Conservation (phyloP, 2,113 vertebrate species). For the Colistium nudipinnis region DNA sequence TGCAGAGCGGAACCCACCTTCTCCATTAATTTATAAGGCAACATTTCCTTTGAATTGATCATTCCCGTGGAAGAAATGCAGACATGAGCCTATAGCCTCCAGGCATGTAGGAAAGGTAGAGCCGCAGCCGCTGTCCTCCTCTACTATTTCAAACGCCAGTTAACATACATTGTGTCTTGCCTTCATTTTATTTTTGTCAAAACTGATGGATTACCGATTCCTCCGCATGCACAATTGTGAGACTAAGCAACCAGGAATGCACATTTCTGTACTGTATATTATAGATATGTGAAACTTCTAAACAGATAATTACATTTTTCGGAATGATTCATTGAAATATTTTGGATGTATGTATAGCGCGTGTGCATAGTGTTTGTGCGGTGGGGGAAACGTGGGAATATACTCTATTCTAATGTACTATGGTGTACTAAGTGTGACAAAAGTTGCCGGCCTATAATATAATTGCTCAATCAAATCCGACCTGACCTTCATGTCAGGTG, state of each 20-base stretch:
- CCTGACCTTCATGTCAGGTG: constrained; percentile 69
- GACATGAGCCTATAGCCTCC: constrained; percentile 36
- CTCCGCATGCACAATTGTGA: no score
- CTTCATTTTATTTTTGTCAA: constrained; percentile 40
- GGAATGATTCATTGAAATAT: no score
- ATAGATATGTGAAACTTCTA: no score
- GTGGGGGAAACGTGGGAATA: not conserved
- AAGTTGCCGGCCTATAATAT: constrained; percentile 5
- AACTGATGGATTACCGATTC: constrained; percentile 15
- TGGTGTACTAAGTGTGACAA: not conserved
- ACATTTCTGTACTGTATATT: no score
- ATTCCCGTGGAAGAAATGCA: constrained; percentile 43
- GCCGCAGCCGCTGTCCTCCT: constrained; percentile 42
- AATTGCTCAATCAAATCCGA: constrained; percentile 34
- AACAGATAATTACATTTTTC: no score
- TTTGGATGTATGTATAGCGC: not conserved
- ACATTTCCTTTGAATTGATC: constrained; percentile 43
- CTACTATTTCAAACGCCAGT: constrained; percentile 34
- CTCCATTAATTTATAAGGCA: constrained; percentile 33
- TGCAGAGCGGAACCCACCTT: constrained; percentile 24
- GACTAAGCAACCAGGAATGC: no score
- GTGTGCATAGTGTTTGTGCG: not conserved
- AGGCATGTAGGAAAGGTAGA: constrained; percentile 49
- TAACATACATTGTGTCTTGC: constrained; percentile 5
- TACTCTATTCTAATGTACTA: not conserved